Base-by-base conservation (phyloP, 2,888 invertebrate species). In the Dolichopus griseipennis region DNA sequence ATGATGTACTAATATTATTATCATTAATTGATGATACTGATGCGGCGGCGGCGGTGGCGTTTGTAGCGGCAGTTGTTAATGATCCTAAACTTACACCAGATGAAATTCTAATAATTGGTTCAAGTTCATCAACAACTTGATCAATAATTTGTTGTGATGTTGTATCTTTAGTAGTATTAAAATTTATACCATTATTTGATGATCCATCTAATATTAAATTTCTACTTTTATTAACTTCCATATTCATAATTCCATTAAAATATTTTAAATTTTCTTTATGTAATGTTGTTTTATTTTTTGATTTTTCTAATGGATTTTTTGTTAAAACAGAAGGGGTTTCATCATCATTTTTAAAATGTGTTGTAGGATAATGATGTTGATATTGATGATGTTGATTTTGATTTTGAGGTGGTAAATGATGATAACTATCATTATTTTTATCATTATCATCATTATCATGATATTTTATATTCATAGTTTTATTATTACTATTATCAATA, bases 401-500 rank as follows among this genome's bases (percentile, higher is more conserved):
- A 52, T 52, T 52, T 41, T 41, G 41, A 41, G 9, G 9, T 52
- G 9, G 9, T 52, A 15, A 52, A 52, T 52, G 52, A 52, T 52
- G 15, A 52, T 15, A 12, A 33, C 68, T 27, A 52, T 63, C 65
- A 21, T 70, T 64, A n/a, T 33, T 61, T 9, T 66, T 62, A 15
- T 68, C 65, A n/a, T 65, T 67, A 8, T 64, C 64, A 52, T 67
- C 62, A 27, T 62, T n/a, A 21, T 64, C 27, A 64, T 20, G 7
- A 64, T 21, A 33, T 18, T n/a, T 21, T 22, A 27, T 64, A 20
- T 18, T 33, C 64, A 62, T 66, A 68, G 27, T 70, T 22, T 66
- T 68, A 37, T 69, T 67, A 34, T 68, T 66, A 15, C 67, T 27
- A 63, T 66, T 67, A 3, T 67, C 67, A 41, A 68, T 69, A 15